These are phyloP conservation scores for Tangara arthus DNA, from an alignment of 2,797 vertebrate genomes.

Conservation along the genomic window DNA sequence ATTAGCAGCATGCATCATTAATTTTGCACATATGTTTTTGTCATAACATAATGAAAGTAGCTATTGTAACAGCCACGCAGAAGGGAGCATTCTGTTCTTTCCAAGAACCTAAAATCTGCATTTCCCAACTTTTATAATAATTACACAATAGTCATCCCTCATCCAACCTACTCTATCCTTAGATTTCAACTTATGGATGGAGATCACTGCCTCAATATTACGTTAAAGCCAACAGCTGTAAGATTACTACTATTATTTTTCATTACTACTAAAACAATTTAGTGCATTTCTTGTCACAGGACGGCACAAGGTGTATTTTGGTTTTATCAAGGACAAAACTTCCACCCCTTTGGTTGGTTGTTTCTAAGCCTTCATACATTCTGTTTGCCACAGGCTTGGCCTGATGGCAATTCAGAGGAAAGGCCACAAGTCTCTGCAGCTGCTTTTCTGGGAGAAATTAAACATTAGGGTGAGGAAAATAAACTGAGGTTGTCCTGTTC, in stretches of 20 bases:
- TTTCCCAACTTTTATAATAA: not conserved
- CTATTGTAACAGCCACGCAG: not conserved
- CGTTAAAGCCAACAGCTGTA: not conserved
- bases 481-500: not conserved
- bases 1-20: not conserved
- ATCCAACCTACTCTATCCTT: not conserved
- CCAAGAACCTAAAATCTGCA: not conserved
- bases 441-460: slow-evolving; percentile 77
- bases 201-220: not conserved
- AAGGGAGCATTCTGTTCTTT: not conserved
- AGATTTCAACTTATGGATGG: not conserved
- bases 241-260: not conserved
- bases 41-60: not conserved
- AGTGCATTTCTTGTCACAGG: not conserved
- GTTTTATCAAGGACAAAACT: not conserved
- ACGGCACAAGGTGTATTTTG: not conserved
- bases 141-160: not conserved
- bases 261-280: not conserved
- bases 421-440: slow-evolving; percentile 75
- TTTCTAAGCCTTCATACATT: not conserved
- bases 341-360: not conserved
- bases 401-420: slow-evolving; percentile 76
- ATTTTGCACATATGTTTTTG: slow-evolving; percentile 18
- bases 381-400: slow-evolving; percentile 56
- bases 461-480: slow-evolving; percentile 71